Evolutionary conservation across 2,888 invertebrate genomes (phyloP).

Genomic region (Pegoplata infirma): DNA sequence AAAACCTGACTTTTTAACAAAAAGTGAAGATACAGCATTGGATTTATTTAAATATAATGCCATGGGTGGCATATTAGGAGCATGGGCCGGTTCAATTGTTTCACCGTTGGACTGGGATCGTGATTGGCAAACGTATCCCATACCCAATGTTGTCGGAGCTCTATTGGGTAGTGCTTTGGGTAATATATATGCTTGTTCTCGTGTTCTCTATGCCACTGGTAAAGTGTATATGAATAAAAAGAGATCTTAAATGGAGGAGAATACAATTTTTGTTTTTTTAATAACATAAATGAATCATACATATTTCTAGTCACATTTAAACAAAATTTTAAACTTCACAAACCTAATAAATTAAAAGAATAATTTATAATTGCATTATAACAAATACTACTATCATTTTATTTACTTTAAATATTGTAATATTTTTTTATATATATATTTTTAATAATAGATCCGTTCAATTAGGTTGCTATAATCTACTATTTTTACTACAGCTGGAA

Average conservation of each 20-base stretch:
- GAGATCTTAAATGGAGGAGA: constrained; percentile 39
- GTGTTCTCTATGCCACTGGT: constrained; percentile 74
- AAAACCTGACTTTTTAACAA: constrained; percentile 74
- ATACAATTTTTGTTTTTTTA: neutral
- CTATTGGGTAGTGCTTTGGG: constrained; percentile 80
- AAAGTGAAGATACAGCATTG: constrained; percentile 75
- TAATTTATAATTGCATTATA: no score
- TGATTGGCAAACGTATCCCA: constrained; percentile 88
- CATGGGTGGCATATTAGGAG: constrained; percentile 81
- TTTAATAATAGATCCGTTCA: no score
- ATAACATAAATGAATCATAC: neutral
- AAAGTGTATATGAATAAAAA: constrained; percentile 75
- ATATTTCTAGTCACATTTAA: constrained; percentile 32
- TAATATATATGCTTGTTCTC: constrained; percentile 78
- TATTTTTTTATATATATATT: neutral
- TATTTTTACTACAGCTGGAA: no score
- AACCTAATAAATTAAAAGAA: neutral
- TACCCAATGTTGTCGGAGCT: constrained; percentile 83
- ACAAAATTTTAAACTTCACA: constrained; percentile 4
- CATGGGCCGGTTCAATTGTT: constrained; percentile 88
- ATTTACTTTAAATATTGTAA: no score
- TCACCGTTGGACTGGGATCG: constrained; percentile 93
- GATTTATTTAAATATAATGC: constrained; percentile 77
- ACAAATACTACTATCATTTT: no score
- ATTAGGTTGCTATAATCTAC: no score